phyloP scores from a whole-genome alignment of 2,113 vertebrate genomes.

The Lamprotornis superbus region DNA sequence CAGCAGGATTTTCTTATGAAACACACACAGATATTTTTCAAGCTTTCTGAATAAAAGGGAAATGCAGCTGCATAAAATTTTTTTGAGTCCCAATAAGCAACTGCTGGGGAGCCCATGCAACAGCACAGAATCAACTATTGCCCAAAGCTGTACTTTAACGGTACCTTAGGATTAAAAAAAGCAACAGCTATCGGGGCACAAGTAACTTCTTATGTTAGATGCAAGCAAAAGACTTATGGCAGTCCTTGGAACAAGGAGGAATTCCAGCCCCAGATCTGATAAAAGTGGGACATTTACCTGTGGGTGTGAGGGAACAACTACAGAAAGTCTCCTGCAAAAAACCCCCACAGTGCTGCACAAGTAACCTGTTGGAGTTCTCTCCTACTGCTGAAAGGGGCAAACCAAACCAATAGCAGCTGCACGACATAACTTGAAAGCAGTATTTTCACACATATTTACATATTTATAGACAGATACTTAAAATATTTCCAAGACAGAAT shows the following conservation, averaged over 20 bases:
- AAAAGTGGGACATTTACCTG: not conserved
- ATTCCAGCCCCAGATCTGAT: not conserved
- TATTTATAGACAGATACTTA: not conserved
- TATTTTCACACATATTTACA: not conserved
- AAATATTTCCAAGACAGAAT: not conserved
- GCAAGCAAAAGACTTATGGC: not conserved
- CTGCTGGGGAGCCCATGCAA: not conserved
- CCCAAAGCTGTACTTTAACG: not conserved
- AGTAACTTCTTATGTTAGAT: not conserved
- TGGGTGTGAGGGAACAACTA: not conserved
- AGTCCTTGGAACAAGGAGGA: not conserved
- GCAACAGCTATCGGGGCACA: not conserved
- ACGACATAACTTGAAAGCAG: not conserved
- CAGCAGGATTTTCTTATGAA: not conserved
- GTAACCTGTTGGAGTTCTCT: not conserved
- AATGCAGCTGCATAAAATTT: accelerated
- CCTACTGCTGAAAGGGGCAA: not conserved
- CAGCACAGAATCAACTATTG: not conserved
- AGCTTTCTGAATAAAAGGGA: not conserved
- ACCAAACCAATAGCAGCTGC: not conserved
- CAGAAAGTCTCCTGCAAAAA: not conserved
- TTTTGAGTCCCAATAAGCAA: not conserved
- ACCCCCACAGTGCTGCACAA: not conserved
- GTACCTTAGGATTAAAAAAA: not conserved
- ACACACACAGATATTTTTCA: not conserved